A percentile compares a stretch with the other conserved stretches of the same genome.
Conservation (phyloP, 2,113 vertebrate species). For the Hemicordylus capensis region DNA sequence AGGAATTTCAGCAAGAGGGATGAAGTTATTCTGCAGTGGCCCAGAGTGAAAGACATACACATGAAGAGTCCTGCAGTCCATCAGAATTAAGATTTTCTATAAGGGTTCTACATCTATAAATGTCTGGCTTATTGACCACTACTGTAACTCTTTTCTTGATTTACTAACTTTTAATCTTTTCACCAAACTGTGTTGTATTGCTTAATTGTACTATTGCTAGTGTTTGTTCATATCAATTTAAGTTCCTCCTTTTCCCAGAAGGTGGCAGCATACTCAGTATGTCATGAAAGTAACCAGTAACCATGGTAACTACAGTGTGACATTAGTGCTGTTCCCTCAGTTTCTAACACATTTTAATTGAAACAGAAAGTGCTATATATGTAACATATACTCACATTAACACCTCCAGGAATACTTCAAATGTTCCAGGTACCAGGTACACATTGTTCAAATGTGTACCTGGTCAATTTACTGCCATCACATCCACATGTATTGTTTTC, state of each 20-base stretch:
- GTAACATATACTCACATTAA: background rate
- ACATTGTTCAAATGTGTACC: background rate
- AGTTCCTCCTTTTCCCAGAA: background rate
- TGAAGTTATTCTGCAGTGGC: background rate
- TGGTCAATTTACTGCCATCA: background rate
- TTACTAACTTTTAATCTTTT: background rate
- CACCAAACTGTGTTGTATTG: background rate
- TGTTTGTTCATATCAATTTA: background rate
- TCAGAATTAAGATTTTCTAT: too few species aligned
- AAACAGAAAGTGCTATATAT: conserved; percentile 1
- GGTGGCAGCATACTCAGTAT: background rate
- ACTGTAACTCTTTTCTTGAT: background rate
- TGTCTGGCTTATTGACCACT: background rate
- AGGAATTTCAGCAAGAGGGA: background rate
- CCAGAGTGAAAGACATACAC: background rate
- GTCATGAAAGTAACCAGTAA: background rate
- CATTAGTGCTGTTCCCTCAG: background rate
- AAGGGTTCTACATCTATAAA: background rate
- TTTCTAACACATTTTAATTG: background rate
- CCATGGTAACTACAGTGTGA: background rate
- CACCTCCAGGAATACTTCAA: background rate
- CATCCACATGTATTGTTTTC: background rate
- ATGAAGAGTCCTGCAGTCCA: background rate
- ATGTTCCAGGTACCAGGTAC: background rate
- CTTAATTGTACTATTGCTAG: background rate